A percentile compares a stretch with the other conserved stretches of the same genome.
Evolutionary conservation across 2,113 vertebrate genomes (phyloP).

Genomic region (Trematomus loennbergii): DNA sequence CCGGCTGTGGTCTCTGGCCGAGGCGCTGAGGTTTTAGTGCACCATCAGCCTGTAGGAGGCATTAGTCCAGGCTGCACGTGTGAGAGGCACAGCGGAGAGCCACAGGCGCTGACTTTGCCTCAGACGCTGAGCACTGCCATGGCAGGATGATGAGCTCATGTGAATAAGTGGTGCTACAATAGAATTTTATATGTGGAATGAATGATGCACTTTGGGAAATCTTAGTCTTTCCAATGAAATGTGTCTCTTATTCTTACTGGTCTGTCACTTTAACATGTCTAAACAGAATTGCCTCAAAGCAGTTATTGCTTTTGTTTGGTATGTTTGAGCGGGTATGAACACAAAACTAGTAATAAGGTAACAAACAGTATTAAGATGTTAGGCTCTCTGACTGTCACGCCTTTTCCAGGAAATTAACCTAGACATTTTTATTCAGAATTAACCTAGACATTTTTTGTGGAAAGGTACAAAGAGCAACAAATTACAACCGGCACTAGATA

Average conservation of each 20-base stretch:
- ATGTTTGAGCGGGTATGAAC: background rate
- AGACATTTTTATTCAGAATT: too few relatives aligned
- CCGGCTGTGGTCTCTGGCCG: conserved; percentile 48
- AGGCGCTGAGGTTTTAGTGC: conserved; percentile 45
- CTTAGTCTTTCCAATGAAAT: conserved; percentile 6
- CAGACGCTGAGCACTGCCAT: conserved; percentile 18
- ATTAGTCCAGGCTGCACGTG: conserved; percentile 16
- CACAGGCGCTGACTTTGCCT: conserved; percentile 23
- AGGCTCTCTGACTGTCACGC: background rate
- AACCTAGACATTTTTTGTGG: too few relatives aligned
- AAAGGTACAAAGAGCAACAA: too few relatives aligned
- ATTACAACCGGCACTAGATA: background rate
- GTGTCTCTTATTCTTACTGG: background rate
- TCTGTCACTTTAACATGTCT: background rate
- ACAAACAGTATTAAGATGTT: conserved; percentile 1
- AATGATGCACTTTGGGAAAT: background rate
- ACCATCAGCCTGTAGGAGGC: conserved; percentile 41
- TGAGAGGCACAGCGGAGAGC: conserved; percentile 16
- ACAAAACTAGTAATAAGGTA: background rate
- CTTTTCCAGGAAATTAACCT: background rate
- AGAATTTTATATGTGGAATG: conserved; percentile 28
- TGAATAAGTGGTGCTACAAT: conserved; percentile 4
- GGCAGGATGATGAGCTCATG: conserved; percentile 58
- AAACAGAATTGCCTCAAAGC: background rate
- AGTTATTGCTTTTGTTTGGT: background rate